phyloP scores from a whole-genome alignment of 2,113 vertebrate species.

The Pseudopipra pipra region DNA sequence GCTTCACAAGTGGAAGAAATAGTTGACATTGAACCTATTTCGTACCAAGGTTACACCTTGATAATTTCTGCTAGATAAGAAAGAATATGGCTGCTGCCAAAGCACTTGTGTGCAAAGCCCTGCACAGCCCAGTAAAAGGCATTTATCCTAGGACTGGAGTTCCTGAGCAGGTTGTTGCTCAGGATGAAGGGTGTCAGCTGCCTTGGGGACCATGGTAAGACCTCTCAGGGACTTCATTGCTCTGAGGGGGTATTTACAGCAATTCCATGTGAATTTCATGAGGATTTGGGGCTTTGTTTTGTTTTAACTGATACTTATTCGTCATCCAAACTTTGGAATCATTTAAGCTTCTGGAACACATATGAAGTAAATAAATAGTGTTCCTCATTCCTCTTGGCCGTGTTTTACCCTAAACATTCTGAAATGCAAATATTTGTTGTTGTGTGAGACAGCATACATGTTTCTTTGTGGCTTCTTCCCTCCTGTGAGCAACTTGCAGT shows the following conservation, averaged over 20 bases:
- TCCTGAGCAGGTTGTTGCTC: not conserved
- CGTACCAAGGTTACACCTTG: not conserved
- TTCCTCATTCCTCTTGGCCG: not conserved
- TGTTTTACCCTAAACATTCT: not conserved
- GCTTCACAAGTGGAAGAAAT: not conserved
- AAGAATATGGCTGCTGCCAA: not conserved
- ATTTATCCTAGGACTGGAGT: not conserved
- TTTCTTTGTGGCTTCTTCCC: not conserved
- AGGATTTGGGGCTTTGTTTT: not conserved
- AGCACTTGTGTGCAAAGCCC: not conserved
- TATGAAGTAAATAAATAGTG: not conserved
- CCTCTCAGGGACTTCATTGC: not conserved
- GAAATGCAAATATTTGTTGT: not conserved
- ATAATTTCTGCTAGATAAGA: not conserved
- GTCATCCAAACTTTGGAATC: not conserved
- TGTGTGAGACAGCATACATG: not conserved
- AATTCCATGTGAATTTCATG: not conserved
- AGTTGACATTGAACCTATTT: not conserved
- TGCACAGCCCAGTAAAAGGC: not conserved
- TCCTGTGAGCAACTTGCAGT: not conserved
- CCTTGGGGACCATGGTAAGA: not conserved
- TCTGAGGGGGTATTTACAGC: not conserved
- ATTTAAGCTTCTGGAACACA: not conserved
- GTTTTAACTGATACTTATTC: constrained; percentile 13
- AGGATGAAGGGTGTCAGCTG: not conserved